Base-by-base conservation (phyloP, 1,140 invertebrate genomes). In the Pogonomyrmex barbatus region DNA sequence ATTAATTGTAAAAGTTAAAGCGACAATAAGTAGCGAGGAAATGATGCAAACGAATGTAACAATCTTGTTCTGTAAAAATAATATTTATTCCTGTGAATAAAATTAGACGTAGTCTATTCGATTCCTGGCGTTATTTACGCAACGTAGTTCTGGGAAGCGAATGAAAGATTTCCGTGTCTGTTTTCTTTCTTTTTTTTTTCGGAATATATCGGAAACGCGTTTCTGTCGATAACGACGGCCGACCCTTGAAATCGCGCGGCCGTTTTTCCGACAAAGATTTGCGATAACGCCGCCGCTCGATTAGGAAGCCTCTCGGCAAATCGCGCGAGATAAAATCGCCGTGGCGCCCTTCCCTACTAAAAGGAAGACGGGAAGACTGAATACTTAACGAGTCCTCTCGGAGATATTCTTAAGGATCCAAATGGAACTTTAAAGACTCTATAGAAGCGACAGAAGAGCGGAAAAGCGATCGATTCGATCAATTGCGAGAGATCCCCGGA, bases 361-460 rank as follows among this genome's bases (percentile, higher is more conserved):
- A 30, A 12, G 77, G 6, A 71, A 36, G 50, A 4, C 14, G 42
- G 30, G 33, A 24, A 24, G 24, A 17, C 17, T 47, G 79, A 75
- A 73, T 75, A 62, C 30, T 50, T 75, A 83, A 83, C 52, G 42
- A 83, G 56, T 50, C 4, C 54, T 60, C 30, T 4, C 54, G 39
- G 30, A 47, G n/a, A 60, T 39, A 60, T 73, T 47, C 45, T 62
- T 70, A 8, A 45, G 39, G 24, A 36, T 39, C 17, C n/a, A 39
- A 83, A 83, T 81, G 65, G 78, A 70, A 81, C 39, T 81, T 58
- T 81, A 81, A 81, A 70, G 52, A 81, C 50, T 42, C 54, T 47
- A 17, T 33, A 70, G 77, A 39, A 14, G 39, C 36, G 52, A 45
- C 4, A 60, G 67, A 17, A 73, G 42, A 2, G 6, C 42, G 39